A percentile compares a stretch with the other conserved stretches of the same genome.
Evolutionary conservation across 2,888 invertebrate species (phyloP).

Genomic region (Polietes domitor): DNA sequence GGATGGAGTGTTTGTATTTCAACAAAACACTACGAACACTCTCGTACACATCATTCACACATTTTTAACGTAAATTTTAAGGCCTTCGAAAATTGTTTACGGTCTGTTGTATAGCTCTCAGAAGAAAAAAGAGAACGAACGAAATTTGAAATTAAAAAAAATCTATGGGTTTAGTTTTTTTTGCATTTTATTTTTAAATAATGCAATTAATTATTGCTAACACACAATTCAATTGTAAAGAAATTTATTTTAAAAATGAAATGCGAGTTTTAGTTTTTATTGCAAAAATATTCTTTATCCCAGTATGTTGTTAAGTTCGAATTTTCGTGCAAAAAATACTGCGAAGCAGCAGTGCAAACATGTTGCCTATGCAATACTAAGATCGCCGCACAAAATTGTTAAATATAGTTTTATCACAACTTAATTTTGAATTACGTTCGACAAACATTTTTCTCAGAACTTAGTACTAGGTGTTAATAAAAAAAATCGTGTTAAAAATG

Average conservation of each 20-base stretch:
- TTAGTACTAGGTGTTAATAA: constrained; percentile 7
- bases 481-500: constrained; percentile 50
- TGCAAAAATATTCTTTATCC: no score
- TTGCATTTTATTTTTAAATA: background rate
- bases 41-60: constrained; percentile 31
- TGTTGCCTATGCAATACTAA: no score
- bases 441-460: no score
- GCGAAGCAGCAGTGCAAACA: no score
- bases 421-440: no score
- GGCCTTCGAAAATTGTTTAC: constrained; percentile 48
- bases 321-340: no score
- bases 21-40: background rate
- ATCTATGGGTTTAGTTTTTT: background rate
- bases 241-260: constrained; percentile 37
- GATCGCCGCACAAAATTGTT: no score
- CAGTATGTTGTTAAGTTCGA: no score
- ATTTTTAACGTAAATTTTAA: constrained; percentile 55
- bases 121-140: background rate
- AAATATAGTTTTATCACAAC: no score
- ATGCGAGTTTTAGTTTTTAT: constrained; percentile 38
- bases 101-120: constrained; percentile 8
- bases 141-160: background rate
- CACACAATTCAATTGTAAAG: constrained; percentile 34
- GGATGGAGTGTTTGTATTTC: background rate
- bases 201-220: background rate